These are phyloP conservation scores for Temnothorax nylanderi DNA, from an alignment of 1,140 invertebrate genomes.

Conservation along the genomic window DNA sequence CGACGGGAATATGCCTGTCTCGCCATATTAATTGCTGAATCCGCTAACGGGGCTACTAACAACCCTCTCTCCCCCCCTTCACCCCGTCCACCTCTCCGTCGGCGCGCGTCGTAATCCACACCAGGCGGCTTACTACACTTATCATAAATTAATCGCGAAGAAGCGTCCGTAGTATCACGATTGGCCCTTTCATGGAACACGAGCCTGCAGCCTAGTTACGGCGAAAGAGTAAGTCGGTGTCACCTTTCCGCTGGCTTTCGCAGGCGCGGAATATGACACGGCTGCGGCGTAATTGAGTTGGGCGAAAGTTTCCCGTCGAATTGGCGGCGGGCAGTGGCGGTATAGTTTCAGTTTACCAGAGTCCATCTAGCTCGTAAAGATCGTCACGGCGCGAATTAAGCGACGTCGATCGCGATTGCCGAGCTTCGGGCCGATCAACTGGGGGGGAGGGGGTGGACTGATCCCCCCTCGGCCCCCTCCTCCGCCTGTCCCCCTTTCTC, in stretches of 20 bases:
- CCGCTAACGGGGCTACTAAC: slow-evolving; percentile 63
- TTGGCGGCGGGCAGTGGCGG: neutral
- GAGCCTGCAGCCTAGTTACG: slow-evolving; percentile 5
- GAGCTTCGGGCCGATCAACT: slow-evolving; percentile 4
- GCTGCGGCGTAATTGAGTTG: slow-evolving; percentile 50
- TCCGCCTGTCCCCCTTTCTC: neutral
- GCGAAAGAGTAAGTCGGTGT: slow-evolving; percentile 50
- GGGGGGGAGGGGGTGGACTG: no score
- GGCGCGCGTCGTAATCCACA: slow-evolving; percentile 49
- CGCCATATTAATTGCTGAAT: slow-evolving; percentile 73
- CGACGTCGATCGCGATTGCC: neutral
- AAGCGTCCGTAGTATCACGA: slow-evolving; percentile 11
- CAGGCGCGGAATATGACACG: slow-evolving; percentile 33
- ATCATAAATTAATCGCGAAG: slow-evolving; percentile 70
- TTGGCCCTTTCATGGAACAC: slow-evolving; percentile 32
- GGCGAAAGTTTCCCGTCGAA: slow-evolving; percentile 42
- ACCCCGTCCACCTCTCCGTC: neutral
- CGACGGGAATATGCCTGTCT: slow-evolving; percentile 50
- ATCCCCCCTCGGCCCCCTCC: neutral
- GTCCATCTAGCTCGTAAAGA: neutral
- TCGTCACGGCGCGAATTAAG: slow-evolving; percentile 14
- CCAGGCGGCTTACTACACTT: slow-evolving; percentile 42
- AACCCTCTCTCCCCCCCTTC: neutral
- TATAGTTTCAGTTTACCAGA: slow-evolving; percentile 12
- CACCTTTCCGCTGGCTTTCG: slow-evolving; percentile 45